These are phyloP conservation scores for Petrosia ficiformis DNA, from an alignment of 37 sponge, comb jelly and placozoan genomes.

Conservation along the genomic window DNA sequence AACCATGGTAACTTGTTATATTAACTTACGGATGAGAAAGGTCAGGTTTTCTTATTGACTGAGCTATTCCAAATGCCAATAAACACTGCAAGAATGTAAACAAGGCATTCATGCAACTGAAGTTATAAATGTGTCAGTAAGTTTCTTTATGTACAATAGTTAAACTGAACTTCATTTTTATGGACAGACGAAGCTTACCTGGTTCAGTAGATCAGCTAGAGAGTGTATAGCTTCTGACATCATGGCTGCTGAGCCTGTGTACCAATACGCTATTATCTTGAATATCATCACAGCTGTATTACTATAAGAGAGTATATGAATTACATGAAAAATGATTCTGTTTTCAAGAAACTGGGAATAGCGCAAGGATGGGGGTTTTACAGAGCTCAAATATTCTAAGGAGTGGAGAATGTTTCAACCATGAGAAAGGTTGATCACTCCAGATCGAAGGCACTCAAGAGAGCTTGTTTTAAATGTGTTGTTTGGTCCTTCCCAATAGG, in stretches of 20 bases:
- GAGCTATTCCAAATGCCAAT: slow-evolving; percentile 88
- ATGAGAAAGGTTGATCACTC: not conserved
- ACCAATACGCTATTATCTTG: slow-evolving; percentile 82
- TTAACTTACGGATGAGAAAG: slow-evolving; percentile 92
- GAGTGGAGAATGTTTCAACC: not conserved
- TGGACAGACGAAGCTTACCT: too few species aligned
- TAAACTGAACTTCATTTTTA: not conserved
- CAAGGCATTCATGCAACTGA: not conserved
- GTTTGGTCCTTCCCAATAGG: too few species aligned
- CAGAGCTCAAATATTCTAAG: not conserved
- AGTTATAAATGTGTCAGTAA: too few species aligned
- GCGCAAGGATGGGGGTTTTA: not conserved
- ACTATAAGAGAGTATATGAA: slow-evolving; percentile 58
- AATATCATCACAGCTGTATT: slow-evolving; percentile 77
- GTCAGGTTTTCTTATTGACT: slow-evolving; percentile 87
- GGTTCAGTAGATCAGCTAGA: slow-evolving; percentile 91
- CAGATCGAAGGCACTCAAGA: too few species aligned
- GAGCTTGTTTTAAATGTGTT: too few species aligned
- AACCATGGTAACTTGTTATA: not conserved
- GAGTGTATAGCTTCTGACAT: slow-evolving; percentile 96
- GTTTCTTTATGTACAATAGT: not conserved
- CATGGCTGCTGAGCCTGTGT: slow-evolving; percentile 96
- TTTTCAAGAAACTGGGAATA: too few species aligned
- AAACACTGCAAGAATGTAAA: slow-evolving; percentile 69
- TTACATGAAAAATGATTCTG: slow-evolving; percentile 14